These are phyloP conservation scores for Riptortus pedestris DNA, from an alignment of 1,140 invertebrate genomes.

Conservation along the genomic window DNA sequence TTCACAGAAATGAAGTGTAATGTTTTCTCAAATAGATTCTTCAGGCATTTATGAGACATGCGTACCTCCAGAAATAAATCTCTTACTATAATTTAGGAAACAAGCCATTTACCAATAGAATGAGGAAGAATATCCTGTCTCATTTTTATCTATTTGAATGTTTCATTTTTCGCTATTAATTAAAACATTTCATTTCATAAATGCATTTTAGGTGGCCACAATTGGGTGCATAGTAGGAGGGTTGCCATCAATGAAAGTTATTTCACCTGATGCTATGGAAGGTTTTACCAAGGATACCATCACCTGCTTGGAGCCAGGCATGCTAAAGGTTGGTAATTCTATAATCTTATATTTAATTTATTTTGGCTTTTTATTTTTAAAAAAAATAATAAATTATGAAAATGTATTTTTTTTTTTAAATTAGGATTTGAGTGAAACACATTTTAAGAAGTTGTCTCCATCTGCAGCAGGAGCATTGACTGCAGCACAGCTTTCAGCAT, in stretches of 20 bases:
- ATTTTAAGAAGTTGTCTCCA: neutral
- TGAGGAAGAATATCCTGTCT: no score
- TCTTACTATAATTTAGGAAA: no score
- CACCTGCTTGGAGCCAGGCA: constrained; percentile 26
- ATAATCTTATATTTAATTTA: neutral
- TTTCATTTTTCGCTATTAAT: no score
- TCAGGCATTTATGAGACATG: no score
- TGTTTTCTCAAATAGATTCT: no score
- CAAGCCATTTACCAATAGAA: no score
- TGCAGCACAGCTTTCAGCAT: neutral
- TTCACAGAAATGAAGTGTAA: no score
- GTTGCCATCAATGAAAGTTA: constrained; percentile 22
- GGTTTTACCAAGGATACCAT: constrained; percentile 29
- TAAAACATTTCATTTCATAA: no score
- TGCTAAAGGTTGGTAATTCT: constrained; percentile 28
- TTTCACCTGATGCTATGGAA: constrained; percentile 31
- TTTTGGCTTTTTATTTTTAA: neutral
- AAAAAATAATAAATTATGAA: neutral
- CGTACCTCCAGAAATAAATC: no score
- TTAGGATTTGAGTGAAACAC: constrained; percentile 3
- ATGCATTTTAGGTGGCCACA: constrained; percentile 29
- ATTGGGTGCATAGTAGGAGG: constrained; percentile 32
- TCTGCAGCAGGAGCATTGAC: constrained; percentile 3
- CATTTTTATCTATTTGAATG: no score
- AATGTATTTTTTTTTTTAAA: neutral